Percentiles rank a stretch among this genome's conserved stretches.
Conservation (phyloP, 1,140 invertebrate species). For the Trichomalopsis sarcophagae region DNA sequence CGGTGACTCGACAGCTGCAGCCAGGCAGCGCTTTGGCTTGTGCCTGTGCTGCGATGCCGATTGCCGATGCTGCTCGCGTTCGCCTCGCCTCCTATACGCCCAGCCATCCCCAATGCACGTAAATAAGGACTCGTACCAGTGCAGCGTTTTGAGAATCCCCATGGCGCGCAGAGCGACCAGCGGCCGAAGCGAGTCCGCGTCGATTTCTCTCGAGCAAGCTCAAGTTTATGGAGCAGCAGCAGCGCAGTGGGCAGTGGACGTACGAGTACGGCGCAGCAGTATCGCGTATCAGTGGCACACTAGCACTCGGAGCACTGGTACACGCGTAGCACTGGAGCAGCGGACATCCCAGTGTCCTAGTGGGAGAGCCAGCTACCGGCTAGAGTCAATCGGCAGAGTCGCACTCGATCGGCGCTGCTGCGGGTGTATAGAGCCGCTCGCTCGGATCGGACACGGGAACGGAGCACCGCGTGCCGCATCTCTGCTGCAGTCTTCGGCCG, state of each 20-base stretch:
- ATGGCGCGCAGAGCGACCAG: constrained; percentile 64
- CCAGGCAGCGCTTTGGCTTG: too few species aligned
- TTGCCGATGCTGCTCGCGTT: neutral
- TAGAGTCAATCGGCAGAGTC: neutral
- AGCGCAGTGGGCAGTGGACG: too few species aligned
- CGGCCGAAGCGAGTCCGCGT: neutral
- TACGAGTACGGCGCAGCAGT: too few species aligned
- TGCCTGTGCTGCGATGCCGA: neutral
- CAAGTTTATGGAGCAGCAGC: too few species aligned
- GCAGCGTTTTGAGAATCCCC: constrained; percentile 74
- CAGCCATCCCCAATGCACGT: neutral
- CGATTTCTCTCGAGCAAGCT: too few species aligned
- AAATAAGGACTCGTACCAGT: constrained; percentile 66
- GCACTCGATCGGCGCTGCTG: neutral
- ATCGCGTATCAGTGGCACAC: too few species aligned
- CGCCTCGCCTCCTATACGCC: too few species aligned
- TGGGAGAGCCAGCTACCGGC: too few species aligned
- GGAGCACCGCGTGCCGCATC: neutral
- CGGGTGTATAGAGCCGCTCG: neutral
- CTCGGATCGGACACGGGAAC: neutral
- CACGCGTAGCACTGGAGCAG: too few species aligned
- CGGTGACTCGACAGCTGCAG: constrained; percentile 49
- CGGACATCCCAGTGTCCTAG: too few species aligned
- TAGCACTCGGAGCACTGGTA: too few species aligned
- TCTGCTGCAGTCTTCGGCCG: neutral